A percentile compares a stretch with the other conserved stretches of the same genome.
Evolutionary conservation across 2,113 vertebrate species (phyloP).

Genomic region (Gopherus flavomarginatus): DNA sequence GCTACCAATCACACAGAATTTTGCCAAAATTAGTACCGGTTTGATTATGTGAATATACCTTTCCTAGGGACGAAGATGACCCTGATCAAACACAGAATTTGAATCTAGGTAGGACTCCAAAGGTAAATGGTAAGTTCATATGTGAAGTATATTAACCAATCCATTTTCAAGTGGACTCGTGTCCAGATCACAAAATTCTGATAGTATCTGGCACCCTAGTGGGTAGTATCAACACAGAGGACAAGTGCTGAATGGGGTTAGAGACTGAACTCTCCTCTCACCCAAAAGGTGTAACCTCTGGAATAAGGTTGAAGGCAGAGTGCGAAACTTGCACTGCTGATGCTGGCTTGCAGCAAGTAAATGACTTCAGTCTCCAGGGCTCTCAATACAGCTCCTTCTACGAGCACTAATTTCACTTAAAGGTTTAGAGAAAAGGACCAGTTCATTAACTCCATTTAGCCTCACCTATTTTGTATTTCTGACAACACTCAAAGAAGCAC

Average conservation of each 20-base stretch:
- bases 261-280: not conserved
- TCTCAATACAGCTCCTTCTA: not conserved
- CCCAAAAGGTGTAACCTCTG: not conserved
- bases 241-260: not conserved
- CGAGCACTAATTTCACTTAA: not conserved
- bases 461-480: not conserved
- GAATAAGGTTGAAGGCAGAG: not conserved
- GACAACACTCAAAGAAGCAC: not conserved
- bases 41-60: not conserved
- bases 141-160: not conserved
- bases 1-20: not conserved
- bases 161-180: not conserved
- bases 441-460: not conserved
- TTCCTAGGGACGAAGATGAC: not conserved
- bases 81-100: not conserved
- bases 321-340: not conserved
- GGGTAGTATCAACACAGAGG: not conserved
- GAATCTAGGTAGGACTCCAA: not conserved
- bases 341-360: not conserved
- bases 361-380: not conserved
- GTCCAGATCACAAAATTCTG: not conserved
- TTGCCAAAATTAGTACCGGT: not conserved
- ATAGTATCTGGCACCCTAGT: rapidly evolving
- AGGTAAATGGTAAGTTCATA: not conserved
- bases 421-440: not conserved